Percentiles rank a stretch among this genome's conserved stretches.
Conservation (phyloP, 2,888 invertebrate genomes). For the Rhagium mordax region DNA sequence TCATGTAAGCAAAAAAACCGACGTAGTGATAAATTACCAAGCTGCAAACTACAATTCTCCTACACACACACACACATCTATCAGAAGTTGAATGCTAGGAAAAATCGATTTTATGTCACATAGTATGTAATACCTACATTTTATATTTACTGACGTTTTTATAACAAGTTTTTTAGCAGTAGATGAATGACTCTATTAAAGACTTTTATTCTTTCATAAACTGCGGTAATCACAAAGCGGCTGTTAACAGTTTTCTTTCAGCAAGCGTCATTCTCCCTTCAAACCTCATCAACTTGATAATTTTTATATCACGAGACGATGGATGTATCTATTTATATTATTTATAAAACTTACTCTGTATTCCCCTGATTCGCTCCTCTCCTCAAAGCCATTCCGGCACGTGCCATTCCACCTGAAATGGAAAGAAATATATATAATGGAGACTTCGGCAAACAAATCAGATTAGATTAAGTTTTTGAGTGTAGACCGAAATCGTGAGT, state of each 20-base stretch:
- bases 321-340: background rate
- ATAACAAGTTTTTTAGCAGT: background rate
- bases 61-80: background rate
- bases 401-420: constrained; percentile 78
- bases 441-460: background rate
- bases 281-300: background rate
- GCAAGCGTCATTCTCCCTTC: background rate
- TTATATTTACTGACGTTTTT: background rate
- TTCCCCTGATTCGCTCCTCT: constrained; percentile 82
- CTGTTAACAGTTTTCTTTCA: background rate
- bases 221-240: background rate
- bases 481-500: background rate
- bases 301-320: background rate
- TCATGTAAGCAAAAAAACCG: background rate
- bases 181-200: constrained; percentile 5
- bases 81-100: background rate
- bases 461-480: background rate
- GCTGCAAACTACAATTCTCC: background rate
- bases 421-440: constrained; percentile 39
- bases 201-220: background rate
- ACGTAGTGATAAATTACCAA: background rate
- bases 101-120: constrained; percentile 5
- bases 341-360: constrained; percentile 76
- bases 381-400: constrained; percentile 82
- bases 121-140: background rate